Evolutionary conservation across 1,140 invertebrate species (phyloP).

Genomic region (Carposina sasakii): DNA sequence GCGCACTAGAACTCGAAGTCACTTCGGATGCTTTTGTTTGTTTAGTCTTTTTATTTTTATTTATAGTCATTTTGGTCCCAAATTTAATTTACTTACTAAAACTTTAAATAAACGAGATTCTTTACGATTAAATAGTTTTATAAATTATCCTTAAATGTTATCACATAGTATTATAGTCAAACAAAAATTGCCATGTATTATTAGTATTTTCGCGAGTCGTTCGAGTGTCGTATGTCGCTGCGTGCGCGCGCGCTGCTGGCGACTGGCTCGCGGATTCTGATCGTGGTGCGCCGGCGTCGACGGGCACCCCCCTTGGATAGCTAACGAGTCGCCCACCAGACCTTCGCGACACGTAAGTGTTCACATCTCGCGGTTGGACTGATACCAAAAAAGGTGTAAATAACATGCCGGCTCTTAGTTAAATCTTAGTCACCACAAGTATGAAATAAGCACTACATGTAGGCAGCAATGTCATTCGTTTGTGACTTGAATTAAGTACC

Average conservation of each 20-base stretch:
- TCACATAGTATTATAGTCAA: conserved; percentile 53
- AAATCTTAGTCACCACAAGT: conserved; percentile 22
- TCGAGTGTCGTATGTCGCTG: conserved; percentile 57
- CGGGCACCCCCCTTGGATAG: conserved; percentile 28
- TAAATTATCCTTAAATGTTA: conserved; percentile 33
- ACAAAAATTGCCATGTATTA: conserved; percentile 57
- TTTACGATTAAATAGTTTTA: conserved; percentile 55
- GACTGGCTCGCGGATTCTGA: conserved; percentile 59
- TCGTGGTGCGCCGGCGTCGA: conserved; percentile 22
- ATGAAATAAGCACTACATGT: too few species aligned
- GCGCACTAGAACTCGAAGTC: conserved; percentile 53
- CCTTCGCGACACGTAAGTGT: conserved; percentile 67
- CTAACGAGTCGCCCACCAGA: conserved; percentile 45
- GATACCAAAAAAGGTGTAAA: conserved; percentile 66
- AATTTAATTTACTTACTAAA: conserved; percentile 27
- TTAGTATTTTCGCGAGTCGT: conserved; percentile 64
- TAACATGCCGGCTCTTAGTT: conserved; percentile 1
- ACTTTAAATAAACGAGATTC: conserved; percentile 48
- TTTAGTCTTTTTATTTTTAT: conserved; percentile 73
- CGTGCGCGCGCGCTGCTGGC: conserved; percentile 58
- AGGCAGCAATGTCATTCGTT: too few species aligned
- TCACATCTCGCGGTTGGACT: conserved; percentile 58
- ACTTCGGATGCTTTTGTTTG: conserved; percentile 56
- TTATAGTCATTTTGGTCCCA: conserved; percentile 67
- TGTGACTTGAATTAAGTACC: too few species aligned